Conservation (phyloP, 2,888 invertebrate species). For the Tribolium freemani region DNA sequence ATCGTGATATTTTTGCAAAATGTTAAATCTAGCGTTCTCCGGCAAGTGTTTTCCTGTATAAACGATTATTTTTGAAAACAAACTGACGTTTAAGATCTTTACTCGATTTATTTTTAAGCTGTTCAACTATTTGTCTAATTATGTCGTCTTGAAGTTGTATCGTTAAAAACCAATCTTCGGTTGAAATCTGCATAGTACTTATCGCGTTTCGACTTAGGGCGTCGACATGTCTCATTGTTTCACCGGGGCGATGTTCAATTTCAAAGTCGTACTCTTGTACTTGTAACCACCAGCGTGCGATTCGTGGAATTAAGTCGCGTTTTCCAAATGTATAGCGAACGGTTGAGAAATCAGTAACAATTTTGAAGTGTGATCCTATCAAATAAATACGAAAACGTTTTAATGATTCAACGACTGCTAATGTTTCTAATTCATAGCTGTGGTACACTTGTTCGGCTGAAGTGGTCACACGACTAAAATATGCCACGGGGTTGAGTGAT, state of each 20-base stretch:
- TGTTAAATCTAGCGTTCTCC: conserved; percentile 54
- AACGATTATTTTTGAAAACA: not conserved
- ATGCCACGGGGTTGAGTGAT: no score
- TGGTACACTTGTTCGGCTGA: conserved; percentile 40
- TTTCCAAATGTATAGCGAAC: conserved; percentile 46
- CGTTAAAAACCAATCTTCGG: conserved; percentile 49
- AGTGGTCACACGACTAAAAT: no score
- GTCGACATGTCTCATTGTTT: conserved; percentile 50
- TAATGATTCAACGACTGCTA: conserved; percentile 34
- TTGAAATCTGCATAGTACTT: not conserved
- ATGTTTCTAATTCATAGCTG: conserved; percentile 42
- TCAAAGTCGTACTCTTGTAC: no score
- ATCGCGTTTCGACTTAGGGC: no score
- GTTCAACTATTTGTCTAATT: conserved; percentile 33
- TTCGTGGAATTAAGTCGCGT: conserved; percentile 47
- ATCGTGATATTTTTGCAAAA: conserved; percentile 57
- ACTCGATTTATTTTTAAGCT: not conserved
- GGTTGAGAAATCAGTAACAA: conserved; percentile 50
- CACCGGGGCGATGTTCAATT: no score
- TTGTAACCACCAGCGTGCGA: conserved; percentile 50
- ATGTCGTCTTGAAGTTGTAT: conserved; percentile 48
- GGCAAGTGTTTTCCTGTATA: conserved; percentile 20
- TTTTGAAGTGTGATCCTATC: conserved; percentile 44
- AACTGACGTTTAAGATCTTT: not conserved
- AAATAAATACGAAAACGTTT: conserved; percentile 46